Evolutionary conservation across 2,113 vertebrate species (phyloP).

Genomic region (Ahaetulla prasina): DNA sequence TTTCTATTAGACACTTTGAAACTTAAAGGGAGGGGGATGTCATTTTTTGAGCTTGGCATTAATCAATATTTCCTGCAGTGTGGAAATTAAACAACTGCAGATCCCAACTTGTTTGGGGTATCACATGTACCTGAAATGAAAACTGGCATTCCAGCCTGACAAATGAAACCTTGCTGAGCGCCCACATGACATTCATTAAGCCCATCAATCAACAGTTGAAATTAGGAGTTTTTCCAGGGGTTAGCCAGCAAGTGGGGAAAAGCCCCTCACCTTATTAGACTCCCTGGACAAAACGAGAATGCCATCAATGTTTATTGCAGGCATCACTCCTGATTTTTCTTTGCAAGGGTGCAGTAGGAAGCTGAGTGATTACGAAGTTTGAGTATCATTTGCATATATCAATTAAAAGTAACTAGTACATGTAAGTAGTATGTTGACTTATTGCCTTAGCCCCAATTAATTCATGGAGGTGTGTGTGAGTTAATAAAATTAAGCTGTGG

Average conservation of each 20-base stretch:
- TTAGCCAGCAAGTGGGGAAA: neutral
- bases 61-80: conserved; percentile 5
- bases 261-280: neutral
- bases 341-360: neutral
- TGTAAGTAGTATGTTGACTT: neutral
- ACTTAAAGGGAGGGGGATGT: neutral
- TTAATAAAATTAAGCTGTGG: neutral
- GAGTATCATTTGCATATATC: neutral
- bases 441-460: neutral
- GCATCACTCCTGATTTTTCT: neutral
- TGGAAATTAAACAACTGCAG: conserved; percentile 28
- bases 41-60: neutral
- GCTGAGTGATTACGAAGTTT: neutral
- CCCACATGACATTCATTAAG: neutral
- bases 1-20: neutral
- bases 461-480: neutral
- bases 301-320: neutral
- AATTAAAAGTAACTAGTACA: neutral
- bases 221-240: neutral
- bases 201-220: neutral
- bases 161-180: neutral
- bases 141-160: neutral
- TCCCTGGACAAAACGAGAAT: neutral
- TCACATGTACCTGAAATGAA: neutral
- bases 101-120: neutral